Percentiles rank a stretch among this genome's conserved stretches.
Evolutionary conservation across 2,113 vertebrate genomes (phyloP).

Genomic region (Pollimyrus isidori): DNA sequence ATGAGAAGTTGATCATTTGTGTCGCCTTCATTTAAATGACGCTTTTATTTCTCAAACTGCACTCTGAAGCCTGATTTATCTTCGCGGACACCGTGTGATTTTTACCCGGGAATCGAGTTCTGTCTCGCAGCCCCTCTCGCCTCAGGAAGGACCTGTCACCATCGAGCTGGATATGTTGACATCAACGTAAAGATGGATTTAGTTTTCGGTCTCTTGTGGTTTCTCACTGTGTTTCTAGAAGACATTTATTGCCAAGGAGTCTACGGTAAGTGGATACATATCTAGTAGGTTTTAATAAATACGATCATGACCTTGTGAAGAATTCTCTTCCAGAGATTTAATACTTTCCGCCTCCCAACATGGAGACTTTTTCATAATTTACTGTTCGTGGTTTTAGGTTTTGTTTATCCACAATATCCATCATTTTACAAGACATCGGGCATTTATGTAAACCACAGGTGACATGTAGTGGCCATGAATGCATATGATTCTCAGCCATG

Average conservation of each 20-base stretch:
- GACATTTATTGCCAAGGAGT: conserved; percentile 79
- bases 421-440: neutral
- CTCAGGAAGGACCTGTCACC: conserved; percentile 53
- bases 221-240: conserved; percentile 75
- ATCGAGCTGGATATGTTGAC: conserved; percentile 77
- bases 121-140: conserved; percentile 30
- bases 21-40: neutral
- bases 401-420: neutral
- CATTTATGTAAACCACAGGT: conserved; percentile 19
- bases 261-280: conserved; percentile 73
- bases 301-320: conserved; percentile 61
- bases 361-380: neutral
- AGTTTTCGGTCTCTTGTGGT: conserved; percentile 72
- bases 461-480: conserved; percentile 19
- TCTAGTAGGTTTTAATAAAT: conserved; percentile 20
- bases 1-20: conserved; percentile 4
- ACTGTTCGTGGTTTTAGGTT: neutral
- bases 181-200: conserved; percentile 87
- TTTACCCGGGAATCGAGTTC: conserved; percentile 39
- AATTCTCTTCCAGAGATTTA: neutral
- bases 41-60: neutral
- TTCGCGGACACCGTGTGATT: conserved; percentile 31
- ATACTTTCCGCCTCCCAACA: neutral
- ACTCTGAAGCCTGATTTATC: conserved; percentile 26
- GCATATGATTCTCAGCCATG: neutral